A percentile compares a stretch with the other conserved stretches of the same genome.
phyloP scores from a whole-genome alignment of 2,797 vertebrate genomes.

The Euphonia xanthogaster region DNA sequence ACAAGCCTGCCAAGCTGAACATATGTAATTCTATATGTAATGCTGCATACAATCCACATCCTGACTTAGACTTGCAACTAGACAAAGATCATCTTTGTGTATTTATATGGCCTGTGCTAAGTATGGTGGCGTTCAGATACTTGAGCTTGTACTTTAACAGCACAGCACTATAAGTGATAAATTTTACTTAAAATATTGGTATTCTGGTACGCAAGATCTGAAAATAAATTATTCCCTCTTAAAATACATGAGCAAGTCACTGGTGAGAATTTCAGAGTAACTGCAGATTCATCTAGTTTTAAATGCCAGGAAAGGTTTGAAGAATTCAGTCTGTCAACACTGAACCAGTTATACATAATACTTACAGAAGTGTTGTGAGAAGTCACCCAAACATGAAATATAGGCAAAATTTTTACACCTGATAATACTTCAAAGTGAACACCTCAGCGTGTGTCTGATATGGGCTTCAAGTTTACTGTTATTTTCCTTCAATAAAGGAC shows the following conservation, averaged over 20 bases:
- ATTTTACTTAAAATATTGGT: not conserved
- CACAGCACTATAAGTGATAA: not conserved
- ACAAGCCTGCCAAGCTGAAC: not conserved
- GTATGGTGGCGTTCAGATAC: not conserved
- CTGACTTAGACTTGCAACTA: not conserved
- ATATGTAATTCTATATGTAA: constrained; percentile 48
- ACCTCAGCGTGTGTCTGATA: not conserved
- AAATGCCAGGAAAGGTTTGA: not conserved
- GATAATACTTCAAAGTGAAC: not conserved
- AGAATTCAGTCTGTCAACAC: not conserved
- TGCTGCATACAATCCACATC: not conserved
- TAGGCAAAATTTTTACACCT: not conserved
- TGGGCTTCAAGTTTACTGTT: not conserved
- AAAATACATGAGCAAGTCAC: not conserved
- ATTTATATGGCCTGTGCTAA: not conserved
- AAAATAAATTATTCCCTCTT: not conserved
- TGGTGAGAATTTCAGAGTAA: not conserved
- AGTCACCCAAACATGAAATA: not conserved
- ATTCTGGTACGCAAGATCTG: not conserved
- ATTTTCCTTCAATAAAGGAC: not conserved
- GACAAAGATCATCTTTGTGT: constrained; percentile 52
- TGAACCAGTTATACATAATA: not conserved
- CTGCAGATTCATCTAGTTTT: not conserved
- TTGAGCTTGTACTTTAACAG: not conserved
- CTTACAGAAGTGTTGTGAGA: not conserved